Conservation (phyloP, 1,140 invertebrate species). For the Drosophila littoralis region DNA sequence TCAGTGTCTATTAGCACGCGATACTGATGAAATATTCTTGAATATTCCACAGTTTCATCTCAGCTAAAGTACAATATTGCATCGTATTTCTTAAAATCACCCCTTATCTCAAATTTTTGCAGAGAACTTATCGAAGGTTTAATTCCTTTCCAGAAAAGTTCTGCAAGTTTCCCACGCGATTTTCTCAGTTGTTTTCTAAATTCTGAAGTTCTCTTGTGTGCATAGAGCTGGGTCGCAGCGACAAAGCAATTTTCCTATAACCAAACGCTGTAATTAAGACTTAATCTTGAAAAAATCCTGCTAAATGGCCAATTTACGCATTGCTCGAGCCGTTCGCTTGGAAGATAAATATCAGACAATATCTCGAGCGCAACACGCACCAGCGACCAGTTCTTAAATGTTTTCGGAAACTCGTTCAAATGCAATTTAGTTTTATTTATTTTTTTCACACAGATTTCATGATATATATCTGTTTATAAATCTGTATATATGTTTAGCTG, state of each 20-base stretch:
- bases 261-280: conserved; percentile 53
- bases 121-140: too few relatives aligned
- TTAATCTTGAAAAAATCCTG: conserved; percentile 28
- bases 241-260: conserved; percentile 4
- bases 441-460: conserved; percentile 34
- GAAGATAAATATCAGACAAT: conserved; percentile 29
- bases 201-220: not conserved
- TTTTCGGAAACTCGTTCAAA: conserved; percentile 47
- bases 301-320: conserved; percentile 48
- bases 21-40: too few relatives aligned
- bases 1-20: too few relatives aligned
- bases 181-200: too few relatives aligned
- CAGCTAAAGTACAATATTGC: too few relatives aligned
- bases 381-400: conserved; percentile 47
- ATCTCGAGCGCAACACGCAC: conserved; percentile 11
- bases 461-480: conserved; percentile 13
- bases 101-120: too few relatives aligned
- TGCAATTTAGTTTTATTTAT: conserved; percentile 14
- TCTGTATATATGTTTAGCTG: conserved; percentile 10
- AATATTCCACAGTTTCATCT: too few relatives aligned
- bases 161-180: too few relatives aligned
- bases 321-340: conserved; percentile 1
- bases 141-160: too few relatives aligned
- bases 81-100: too few relatives aligned
- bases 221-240: not conserved